Evolutionary conservation across 2,888 invertebrate species (phyloP).

Genomic region (Microchrysa polita): DNA sequence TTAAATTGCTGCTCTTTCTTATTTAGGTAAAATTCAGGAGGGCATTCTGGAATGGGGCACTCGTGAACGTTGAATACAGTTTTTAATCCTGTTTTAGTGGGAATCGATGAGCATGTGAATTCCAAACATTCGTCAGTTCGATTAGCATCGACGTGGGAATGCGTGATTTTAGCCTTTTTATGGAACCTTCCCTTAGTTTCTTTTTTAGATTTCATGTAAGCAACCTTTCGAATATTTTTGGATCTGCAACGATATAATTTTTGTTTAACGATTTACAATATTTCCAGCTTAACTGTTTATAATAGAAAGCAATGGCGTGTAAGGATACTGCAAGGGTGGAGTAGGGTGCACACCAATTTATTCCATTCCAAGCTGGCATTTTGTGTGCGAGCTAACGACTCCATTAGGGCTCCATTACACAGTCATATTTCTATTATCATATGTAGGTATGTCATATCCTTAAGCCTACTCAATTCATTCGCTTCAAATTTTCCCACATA

Average conservation of each 20-base stretch:
- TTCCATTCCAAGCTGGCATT: too few species aligned
- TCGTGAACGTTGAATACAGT: slow-evolving; percentile 64
- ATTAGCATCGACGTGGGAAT: neutral
- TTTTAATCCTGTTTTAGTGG: slow-evolving; percentile 52
- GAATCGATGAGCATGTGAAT: slow-evolving; percentile 60
- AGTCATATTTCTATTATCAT: too few species aligned
- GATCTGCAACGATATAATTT: slow-evolving; percentile 4
- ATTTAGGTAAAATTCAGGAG: slow-evolving; percentile 69
- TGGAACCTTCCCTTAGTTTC: slow-evolving; percentile 2
- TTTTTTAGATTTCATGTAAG: slow-evolving; percentile 13
- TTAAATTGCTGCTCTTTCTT: slow-evolving; percentile 59
- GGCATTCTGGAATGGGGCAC: slow-evolving; percentile 69
- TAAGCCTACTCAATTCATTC: too few species aligned
- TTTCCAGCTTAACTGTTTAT: too few species aligned
- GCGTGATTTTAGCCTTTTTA: neutral
- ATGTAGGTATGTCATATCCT: too few species aligned
- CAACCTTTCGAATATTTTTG: slow-evolving; percentile 17
- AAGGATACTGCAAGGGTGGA: too few species aligned
- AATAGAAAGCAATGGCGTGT: too few species aligned
- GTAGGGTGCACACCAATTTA: too few species aligned
- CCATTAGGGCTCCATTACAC: too few species aligned
- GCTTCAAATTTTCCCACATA: too few species aligned
- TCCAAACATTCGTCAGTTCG: slow-evolving; percentile 59
- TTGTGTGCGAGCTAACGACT: too few species aligned
- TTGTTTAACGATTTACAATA: too few species aligned